These are phyloP conservation scores for Argopecten irradians DNA, from an alignment of 1,140 invertebrate genomes.

Conservation along the genomic window DNA sequence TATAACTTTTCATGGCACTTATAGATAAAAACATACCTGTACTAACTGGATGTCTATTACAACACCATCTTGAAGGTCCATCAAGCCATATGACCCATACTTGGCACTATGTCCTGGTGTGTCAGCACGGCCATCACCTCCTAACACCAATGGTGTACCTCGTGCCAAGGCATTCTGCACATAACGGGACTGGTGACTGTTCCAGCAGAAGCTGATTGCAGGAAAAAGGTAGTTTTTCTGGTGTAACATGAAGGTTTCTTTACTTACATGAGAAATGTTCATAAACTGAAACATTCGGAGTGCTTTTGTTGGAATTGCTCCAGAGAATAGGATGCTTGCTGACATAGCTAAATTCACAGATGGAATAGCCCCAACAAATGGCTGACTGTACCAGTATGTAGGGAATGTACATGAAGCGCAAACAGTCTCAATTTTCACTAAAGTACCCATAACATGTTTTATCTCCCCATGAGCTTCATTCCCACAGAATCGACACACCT, in stretches of 20 bases:
- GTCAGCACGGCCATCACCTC: constrained; percentile 55
- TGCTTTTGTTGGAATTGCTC: constrained; percentile 31
- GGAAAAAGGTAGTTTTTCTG: constrained; percentile 32
- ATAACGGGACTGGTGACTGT: constrained; percentile 6
- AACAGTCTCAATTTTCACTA: background rate
- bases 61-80: constrained; percentile 36
- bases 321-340: constrained; percentile 25
- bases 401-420: background rate
- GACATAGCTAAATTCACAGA: constrained; percentile 25
- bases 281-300: constrained; percentile 31
- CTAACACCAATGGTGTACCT: constrained; percentile 23
- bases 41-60: constrained; percentile 42
- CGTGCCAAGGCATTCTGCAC: background rate
- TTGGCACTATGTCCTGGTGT: constrained; percentile 49
- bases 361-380: background rate
- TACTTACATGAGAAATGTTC: constrained; percentile 26
- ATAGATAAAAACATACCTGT: constrained; percentile 34
- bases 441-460: background rate
- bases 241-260: constrained; percentile 35
- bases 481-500: background rate
- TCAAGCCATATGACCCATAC: constrained; percentile 43
- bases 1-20: too few relatives aligned
- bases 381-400: constrained; percentile 19
- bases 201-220: constrained; percentile 24
- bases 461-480: background rate